Percentiles rank a stretch among this genome's conserved stretches.
phyloP scores from a whole-genome alignment of 2,797 vertebrate species.

The Artibeus jamaicensis region DNA sequence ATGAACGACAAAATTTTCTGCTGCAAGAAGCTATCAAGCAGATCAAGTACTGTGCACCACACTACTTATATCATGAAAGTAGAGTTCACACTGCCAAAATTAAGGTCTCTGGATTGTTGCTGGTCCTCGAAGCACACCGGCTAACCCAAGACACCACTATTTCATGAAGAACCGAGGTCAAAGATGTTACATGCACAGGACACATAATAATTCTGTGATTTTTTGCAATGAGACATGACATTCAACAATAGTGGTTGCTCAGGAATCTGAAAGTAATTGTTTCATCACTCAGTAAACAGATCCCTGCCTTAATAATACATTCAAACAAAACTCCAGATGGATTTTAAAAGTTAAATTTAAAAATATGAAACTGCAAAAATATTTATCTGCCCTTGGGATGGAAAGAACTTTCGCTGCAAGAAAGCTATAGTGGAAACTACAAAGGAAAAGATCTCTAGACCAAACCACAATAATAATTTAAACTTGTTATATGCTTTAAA shows the following conservation, averaged over 20 bases:
- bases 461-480: constrained; percentile 16
- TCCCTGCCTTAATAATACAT: constrained; percentile 40
- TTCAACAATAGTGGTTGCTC: constrained; percentile 8
- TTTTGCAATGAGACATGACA: constrained; percentile 37
- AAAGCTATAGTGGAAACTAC: neutral
- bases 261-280: constrained; percentile 48
- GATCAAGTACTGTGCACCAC: neutral
- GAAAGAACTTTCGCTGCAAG: constrained; percentile 28
- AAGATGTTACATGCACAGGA: neutral
- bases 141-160: neutral
- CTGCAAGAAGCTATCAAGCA: neutral
- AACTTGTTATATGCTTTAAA: neutral
- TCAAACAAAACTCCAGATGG: constrained; percentile 50
- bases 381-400: constrained; percentile 57
- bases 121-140: neutral
- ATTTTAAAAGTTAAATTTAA: constrained; percentile 54
- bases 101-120: constrained; percentile 1
- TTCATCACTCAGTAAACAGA: constrained; percentile 52
- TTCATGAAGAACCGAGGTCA: constrained; percentile 17
- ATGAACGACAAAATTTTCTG: neutral
- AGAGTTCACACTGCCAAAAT: neutral
- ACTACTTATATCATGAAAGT: neutral
- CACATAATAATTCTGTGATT: constrained; percentile 22
- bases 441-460: constrained; percentile 36
- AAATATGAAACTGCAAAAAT: constrained; percentile 64